A percentile compares a stretch with the other conserved stretches of the same genome.
Evolutionary conservation across 2,113 vertebrate genomes (phyloP).

Genomic region (crab-eating macaque (Macaca fascicularis)): DNA sequence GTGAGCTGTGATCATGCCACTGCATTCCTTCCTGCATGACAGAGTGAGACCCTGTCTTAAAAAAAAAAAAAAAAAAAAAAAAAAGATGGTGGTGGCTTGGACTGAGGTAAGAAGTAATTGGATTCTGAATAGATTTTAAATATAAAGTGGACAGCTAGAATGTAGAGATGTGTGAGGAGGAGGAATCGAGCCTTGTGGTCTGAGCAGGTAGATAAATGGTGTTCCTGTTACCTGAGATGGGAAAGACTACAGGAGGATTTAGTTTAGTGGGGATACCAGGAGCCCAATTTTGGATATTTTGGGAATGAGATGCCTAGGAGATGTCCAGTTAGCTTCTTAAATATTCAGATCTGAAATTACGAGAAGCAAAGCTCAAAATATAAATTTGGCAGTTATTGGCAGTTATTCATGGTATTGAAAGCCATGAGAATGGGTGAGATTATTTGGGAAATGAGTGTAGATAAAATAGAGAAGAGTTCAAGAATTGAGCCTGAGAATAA

Average conservation of each 20-base stretch:
- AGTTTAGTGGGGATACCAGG: background rate
- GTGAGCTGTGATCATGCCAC: too few species aligned
- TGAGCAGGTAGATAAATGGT: background rate
- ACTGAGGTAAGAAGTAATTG: background rate
- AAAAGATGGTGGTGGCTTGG: background rate
- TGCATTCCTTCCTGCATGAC: too few species aligned
- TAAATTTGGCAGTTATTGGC: background rate
- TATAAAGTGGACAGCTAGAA: background rate
- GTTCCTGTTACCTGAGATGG: background rate
- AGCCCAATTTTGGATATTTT: background rate
- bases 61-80: too few species aligned
- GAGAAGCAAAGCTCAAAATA: background rate
- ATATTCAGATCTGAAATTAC: background rate
- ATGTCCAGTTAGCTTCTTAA: background rate
- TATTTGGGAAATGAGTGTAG: background rate
- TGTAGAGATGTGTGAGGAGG: background rate
- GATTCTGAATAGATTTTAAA: conserved; percentile 16
- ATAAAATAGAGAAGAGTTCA: background rate
- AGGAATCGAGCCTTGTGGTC: background rate
- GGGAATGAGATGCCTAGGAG: background rate
- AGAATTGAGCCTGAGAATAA: background rate
- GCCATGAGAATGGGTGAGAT: background rate
- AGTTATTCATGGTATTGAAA: background rate
- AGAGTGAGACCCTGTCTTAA: too few species aligned
- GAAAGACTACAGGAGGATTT: background rate